Evolutionary conservation across 2,888 invertebrate species (phyloP), one percentile per base, ranked within the genome.

Genomic region (Rhamnusium bicolor): DNA sequence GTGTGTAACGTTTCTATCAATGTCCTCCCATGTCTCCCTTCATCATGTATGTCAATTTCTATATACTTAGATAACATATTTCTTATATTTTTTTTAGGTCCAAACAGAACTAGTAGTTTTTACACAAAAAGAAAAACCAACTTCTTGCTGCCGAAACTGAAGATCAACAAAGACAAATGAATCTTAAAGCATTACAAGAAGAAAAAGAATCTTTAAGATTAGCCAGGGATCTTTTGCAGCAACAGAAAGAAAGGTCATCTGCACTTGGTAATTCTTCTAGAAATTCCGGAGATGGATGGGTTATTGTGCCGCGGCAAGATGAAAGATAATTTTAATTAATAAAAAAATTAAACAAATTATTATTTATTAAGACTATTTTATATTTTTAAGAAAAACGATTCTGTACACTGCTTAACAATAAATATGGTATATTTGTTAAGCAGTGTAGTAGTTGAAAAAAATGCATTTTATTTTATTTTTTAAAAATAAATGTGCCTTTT

Each of bases 31-130:
- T n/a, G n/a, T n/a, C n/a, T n/a, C n/a, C n/a, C n/a, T n/a, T n/a
- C n/a, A n/a, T n/a, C n/a, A n/a, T n/a, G n/a, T n/a, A n/a, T n/a
- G 24, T 6, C 24, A 24, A 2, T 24, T 24, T 24, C 24, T 24
- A 6, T 24, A n/a, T n/a, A n/a, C n/a, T 24, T 6, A 24, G 24
- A 24, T 2, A 24, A 4, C 6, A 24, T 24, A 24, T 24, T 24
- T 24, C 6, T 24, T 4, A 2, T 24, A 24, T 71, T 27, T 71
- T 54, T 79, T 79, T 7, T 87, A 92, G 92, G 90, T 92, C 76
- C 95, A 96, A 89, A 95, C 96, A 46, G 95, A 97, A 89, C 90
- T 96, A 74, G 94, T 95, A 46, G 93, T 95, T 83, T 90, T 96
- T 71, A 92, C 93, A 75, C 94, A 95, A 84, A n/a, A 93, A 94